Conservation (phyloP, 2,797 vertebrate genomes). For the Liparis tanakae region DNA sequence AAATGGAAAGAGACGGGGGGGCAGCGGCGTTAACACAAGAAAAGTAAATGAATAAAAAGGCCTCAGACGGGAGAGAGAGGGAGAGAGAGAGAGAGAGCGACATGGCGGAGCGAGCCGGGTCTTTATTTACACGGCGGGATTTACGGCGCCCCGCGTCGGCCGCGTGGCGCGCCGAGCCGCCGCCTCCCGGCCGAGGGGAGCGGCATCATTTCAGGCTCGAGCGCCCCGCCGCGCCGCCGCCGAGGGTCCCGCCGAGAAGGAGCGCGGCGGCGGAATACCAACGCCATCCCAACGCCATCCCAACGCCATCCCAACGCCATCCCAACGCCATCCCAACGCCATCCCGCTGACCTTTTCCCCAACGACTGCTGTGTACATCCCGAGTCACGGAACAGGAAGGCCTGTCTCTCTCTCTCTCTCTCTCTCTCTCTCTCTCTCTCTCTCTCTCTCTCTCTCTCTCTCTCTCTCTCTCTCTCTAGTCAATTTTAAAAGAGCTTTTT, state of each 20-base stretch:
- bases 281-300: slow-evolving; percentile 67
- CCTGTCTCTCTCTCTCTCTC: slow-evolving; percentile 40
- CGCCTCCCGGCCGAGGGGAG: slow-evolving; percentile 67
- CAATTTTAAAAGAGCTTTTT: not conserved
- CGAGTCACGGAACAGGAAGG: slow-evolving; percentile 53
- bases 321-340: slow-evolving; percentile 72
- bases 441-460: too few relatives aligned
- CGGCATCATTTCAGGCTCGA: slow-evolving; percentile 80
- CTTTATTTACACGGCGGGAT: slow-evolving; percentile 75
- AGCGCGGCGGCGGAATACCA: slow-evolving; percentile 72
- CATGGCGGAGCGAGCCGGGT: slow-evolving; percentile 50
- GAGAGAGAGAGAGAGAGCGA: slow-evolving; percentile 33
- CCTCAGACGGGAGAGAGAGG: slow-evolving; percentile 31
- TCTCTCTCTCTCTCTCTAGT: slow-evolving; percentile 34
- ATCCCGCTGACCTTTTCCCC: slow-evolving; percentile 76
- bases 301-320: slow-evolving; percentile 75
- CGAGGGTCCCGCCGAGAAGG: slow-evolving; percentile 67
- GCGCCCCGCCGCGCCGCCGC: slow-evolving; percentile 63
- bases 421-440: too few relatives aligned
- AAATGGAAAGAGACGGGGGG: slow-evolving; percentile 32
- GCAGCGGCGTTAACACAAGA: slow-evolving; percentile 18
- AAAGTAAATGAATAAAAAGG: slow-evolving; percentile 8
- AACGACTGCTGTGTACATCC: slow-evolving; percentile 59
- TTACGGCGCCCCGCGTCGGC: slow-evolving; percentile 68
- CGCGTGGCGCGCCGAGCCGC: slow-evolving; percentile 68